These are phyloP conservation scores for Coregonus sp. DNA, from an alignment of 2,797 vertebrate genomes.

Conservation along the genomic window DNA sequence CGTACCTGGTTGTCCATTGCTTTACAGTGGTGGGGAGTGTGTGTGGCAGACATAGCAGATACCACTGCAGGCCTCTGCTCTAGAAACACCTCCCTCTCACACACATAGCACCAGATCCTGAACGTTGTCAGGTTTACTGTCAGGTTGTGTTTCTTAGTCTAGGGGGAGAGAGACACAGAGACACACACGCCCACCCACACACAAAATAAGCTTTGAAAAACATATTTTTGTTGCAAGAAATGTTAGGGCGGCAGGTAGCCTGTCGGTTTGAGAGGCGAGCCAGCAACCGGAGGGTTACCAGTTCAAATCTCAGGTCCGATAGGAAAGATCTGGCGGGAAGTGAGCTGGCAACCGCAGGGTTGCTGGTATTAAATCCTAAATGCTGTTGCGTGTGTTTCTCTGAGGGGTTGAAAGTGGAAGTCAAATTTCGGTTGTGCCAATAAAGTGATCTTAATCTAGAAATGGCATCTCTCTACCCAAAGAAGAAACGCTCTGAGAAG, in stretches of 20 bases:
- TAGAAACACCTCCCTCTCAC: conserved; percentile 94
- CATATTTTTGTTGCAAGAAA: neutral
- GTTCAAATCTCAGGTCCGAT: no score
- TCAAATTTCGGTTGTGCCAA: no score
- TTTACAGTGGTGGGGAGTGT: conserved; percentile 67
- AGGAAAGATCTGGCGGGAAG: no score
- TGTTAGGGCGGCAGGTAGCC: neutral
- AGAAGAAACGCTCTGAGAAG: neutral
- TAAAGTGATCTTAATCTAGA: neutral
- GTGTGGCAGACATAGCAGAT: neutral
- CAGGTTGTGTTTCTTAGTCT: conserved; percentile 94
- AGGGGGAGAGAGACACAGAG: neutral
- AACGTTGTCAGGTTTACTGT: conserved; percentile 97
- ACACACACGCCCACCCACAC: neutral
- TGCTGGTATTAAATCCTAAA: no score
- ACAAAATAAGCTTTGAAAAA: neutral
- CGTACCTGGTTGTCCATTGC: conserved; percentile 80
- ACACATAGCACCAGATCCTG: conserved; percentile 96
- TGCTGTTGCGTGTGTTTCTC: no score
- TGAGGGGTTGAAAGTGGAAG: no score
- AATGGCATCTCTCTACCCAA: neutral
- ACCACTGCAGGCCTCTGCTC: conserved; percentile 72
- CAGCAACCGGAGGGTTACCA: no score
- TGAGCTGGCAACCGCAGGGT: no score
- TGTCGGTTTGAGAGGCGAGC: no score